phyloP scores from a whole-genome alignment of 2,888 invertebrate species.

The Lasioglossum figueresi region DNA sequence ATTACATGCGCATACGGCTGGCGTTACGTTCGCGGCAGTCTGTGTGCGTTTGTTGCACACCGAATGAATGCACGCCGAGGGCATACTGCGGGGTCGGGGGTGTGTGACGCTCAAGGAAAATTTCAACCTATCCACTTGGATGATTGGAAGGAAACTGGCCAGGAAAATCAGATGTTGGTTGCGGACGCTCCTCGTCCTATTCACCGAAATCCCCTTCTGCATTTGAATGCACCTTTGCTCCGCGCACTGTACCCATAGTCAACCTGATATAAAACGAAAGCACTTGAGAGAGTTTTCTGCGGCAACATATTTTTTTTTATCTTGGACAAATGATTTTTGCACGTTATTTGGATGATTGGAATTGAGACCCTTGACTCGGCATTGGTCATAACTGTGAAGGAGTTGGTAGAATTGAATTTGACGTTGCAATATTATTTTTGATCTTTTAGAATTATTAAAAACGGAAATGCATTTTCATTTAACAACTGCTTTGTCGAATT shows the following conservation, averaged over 20 bases:
- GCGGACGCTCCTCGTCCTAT: slow-evolving; percentile 52
- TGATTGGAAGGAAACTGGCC: slow-evolving; percentile 75
- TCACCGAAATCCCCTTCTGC: slow-evolving; percentile 55
- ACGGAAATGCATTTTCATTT: neutral
- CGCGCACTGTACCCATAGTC: neutral
- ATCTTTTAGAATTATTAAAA: neutral
- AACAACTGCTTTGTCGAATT: neutral
- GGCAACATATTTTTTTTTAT: neutral
- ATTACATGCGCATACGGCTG: slow-evolving; percentile 37
- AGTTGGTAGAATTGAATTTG: neutral
- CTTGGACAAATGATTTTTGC: neutral
- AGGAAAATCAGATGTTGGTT: slow-evolving; percentile 71
- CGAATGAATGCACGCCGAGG: slow-evolving; percentile 42
- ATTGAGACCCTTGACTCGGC: neutral
- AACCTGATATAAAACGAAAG: slow-evolving; percentile 16
- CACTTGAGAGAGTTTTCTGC: slow-evolving; percentile 46
- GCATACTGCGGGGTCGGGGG: slow-evolving; percentile 20
- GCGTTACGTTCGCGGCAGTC: slow-evolving; percentile 24
- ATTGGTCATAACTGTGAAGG: neutral
- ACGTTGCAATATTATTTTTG: neutral
- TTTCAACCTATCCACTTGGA: slow-evolving; percentile 72
- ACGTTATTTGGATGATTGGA: neutral
- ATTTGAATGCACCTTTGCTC: slow-evolving; percentile 53
- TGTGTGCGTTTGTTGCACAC: slow-evolving; percentile 18
- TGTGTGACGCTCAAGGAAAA: slow-evolving; percentile 59